phyloP scores from a whole-genome alignment of 92 coral and sea anemone species.

The Heliopora coerulea region DNA sequence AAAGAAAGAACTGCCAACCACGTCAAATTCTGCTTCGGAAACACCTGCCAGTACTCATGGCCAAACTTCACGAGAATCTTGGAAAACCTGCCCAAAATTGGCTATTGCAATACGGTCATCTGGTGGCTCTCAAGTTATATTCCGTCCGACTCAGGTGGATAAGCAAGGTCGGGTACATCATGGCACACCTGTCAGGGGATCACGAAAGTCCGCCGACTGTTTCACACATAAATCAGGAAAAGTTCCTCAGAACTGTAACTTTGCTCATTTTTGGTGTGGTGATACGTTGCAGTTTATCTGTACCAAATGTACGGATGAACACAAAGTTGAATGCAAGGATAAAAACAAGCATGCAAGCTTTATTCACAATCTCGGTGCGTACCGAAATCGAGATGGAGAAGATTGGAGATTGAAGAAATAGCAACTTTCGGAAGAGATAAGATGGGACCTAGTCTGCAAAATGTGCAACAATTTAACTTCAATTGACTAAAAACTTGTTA shows the following conservation, averaged over 20 bases:
- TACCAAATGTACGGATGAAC: conserved; percentile 15
- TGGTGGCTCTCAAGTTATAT: not conserved
- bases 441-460: too few species aligned
- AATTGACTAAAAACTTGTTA: too few species aligned
- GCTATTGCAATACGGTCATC: not conserved
- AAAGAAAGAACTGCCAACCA: too few species aligned
- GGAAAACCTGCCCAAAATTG: too few species aligned
- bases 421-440: too few species aligned
- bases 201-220: conserved; percentile 52
- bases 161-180: conserved; percentile 50
- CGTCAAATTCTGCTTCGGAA: too few species aligned
- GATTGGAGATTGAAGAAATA: conserved; percentile 32
- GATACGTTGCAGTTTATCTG: conserved; percentile 55
- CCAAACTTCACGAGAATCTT: not conserved
- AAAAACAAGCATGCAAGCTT: conserved; percentile 11
- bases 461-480: too few species aligned
- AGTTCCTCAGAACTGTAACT: conserved; percentile 15
- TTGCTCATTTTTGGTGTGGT: conserved; percentile 54
- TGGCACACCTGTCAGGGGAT: conserved; percentile 49
- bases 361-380: conserved; percentile 46
- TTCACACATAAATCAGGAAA: not conserved
- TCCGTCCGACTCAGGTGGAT: conserved; percentile 25
- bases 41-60: not conserved
- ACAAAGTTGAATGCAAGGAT: not conserved
- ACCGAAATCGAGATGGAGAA: conserved; percentile 17